phyloP scores from a whole-genome alignment of 2,113 vertebrate genomes.

The Rissa tridactyla region DNA sequence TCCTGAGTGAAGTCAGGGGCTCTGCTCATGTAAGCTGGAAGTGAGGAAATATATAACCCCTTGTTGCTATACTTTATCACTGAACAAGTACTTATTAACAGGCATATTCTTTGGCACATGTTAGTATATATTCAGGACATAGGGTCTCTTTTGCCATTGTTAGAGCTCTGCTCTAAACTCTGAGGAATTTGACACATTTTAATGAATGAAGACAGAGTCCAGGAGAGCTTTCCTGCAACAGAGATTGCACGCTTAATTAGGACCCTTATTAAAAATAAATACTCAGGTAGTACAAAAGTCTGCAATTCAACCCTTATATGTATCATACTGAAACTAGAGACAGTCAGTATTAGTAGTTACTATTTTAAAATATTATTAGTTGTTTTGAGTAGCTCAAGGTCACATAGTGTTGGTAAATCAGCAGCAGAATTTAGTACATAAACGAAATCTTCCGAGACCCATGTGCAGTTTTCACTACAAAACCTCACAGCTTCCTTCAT shows the following conservation, averaged over 20 bases:
- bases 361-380: background rate
- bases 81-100: constrained; percentile 16
- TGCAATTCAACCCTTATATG: background rate
- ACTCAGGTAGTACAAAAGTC: constrained; percentile 1
- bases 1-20: constrained; percentile 28
- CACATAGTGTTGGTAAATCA: background rate
- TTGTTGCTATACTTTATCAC: constrained; percentile 6
- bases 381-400: background rate
- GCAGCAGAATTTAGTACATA: background rate
- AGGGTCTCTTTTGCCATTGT: constrained; percentile 32
- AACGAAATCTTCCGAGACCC: background rate
- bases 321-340: background rate
- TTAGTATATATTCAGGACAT: background rate
- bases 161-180: constrained; percentile 49
- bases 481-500: constrained; percentile 12
- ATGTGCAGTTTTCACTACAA: background rate
- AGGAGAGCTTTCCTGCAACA: constrained; percentile 58
- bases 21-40: background rate
- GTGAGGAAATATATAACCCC: constrained; percentile 12
- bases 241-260: constrained; percentile 56
- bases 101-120: background rate
- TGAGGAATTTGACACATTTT: constrained; percentile 67
- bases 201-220: constrained; percentile 61
- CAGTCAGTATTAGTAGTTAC: background rate
- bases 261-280: constrained; percentile 64